These are phyloP conservation scores for Noctilio leporinus DNA, from an alignment of 2,113 vertebrate genomes.

Conservation along the genomic window DNA sequence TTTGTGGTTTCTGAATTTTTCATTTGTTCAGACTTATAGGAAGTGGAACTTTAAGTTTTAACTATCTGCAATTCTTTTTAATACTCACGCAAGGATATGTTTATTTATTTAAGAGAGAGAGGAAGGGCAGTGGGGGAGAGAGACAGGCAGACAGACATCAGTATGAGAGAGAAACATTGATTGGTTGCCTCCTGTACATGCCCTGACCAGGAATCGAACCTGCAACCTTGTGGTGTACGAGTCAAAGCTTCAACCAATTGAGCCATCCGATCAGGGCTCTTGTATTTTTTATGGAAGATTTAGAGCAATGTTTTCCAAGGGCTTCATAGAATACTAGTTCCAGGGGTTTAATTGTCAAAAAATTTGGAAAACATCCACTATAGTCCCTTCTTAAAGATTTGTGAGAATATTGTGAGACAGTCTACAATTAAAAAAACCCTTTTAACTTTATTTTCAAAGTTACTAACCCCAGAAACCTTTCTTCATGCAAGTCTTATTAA, in stretches of 20 bases:
- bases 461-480: background rate
- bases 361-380: background rate
- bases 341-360: background rate
- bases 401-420: background rate
- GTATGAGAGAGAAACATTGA: too few species aligned
- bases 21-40: constrained; percentile 15
- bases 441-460: background rate
- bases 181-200: too few species aligned
- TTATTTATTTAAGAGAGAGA: too few species aligned
- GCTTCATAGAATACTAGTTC: background rate
- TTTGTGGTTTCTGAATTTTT: background rate
- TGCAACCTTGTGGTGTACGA: too few species aligned
- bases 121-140: too few species aligned
- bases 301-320: background rate
- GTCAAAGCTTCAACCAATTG: too few species aligned
- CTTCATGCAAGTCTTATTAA: background rate
- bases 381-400: background rate
- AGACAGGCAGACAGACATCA: too few species aligned
- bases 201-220: too few species aligned
- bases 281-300: background rate
- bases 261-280: background rate
- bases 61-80: background rate
- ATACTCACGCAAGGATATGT: too few species aligned
- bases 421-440: background rate
- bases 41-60: background rate